A percentile compares a stretch with the other conserved stretches of the same genome.
These are phyloP conservation scores for Drosophila siamana DNA, from an alignment of 2,888 invertebrate species.

Conservation along the genomic window DNA sequence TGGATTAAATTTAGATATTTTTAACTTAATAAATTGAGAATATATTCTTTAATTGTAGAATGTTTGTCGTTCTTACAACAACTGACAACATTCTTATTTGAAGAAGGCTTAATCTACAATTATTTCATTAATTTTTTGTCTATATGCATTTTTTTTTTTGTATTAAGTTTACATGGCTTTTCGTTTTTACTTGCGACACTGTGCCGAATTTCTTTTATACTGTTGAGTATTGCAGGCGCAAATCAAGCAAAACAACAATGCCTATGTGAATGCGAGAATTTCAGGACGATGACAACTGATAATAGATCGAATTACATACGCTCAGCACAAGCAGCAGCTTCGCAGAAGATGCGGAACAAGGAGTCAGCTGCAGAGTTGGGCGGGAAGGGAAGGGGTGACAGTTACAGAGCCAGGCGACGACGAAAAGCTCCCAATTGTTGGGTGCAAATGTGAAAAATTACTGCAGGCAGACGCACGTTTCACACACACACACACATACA, in stretches of 20 bases:
- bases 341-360: constrained; percentile 11
- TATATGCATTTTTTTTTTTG: neutral
- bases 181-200: constrained; percentile 32
- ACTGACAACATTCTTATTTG: too few species aligned
- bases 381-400: neutral
- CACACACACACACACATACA: constrained; percentile 12
- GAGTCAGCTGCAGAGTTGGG: neutral
- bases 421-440: constrained; percentile 37
- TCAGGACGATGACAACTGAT: constrained; percentile 83
- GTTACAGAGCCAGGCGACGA: neutral
- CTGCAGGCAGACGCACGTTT: constrained; percentile 44
- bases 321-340: constrained; percentile 39
- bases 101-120: too few species aligned
- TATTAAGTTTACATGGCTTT: neutral
- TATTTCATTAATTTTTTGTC: too few species aligned
- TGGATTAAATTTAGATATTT: too few species aligned
- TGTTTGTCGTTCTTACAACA: too few species aligned
- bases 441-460: constrained; percentile 60
- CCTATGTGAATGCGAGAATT: constrained; percentile 77
- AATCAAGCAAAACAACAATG: constrained; percentile 76
- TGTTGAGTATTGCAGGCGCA: constrained; percentile 49
- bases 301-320: constrained; percentile 83
- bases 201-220: constrained; percentile 36
- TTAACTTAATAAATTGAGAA: too few species aligned
- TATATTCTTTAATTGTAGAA: too few species aligned